Conservation (phyloP, 2,888 invertebrate genomes). For the Callimorpha dominula region DNA sequence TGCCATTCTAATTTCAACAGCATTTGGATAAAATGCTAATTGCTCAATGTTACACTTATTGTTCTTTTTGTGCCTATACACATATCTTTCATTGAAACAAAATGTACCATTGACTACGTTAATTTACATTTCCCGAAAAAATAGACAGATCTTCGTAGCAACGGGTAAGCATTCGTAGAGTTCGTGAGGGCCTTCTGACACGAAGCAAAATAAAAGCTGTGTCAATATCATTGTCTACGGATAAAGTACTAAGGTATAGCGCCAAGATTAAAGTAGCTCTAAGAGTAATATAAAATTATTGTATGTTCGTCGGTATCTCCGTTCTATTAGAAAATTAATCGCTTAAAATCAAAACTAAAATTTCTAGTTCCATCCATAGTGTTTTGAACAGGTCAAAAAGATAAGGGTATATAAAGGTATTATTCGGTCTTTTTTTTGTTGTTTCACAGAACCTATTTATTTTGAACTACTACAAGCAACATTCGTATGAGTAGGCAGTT, state of each 20-base stretch:
- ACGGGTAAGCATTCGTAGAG: neutral
- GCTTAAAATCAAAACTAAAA: neutral
- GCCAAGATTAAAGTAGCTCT: neutral
- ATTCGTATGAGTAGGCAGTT: no score
- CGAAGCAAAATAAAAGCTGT: neutral
- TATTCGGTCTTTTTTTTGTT: no score
- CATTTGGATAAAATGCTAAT: neutral
- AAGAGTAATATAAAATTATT: neutral
- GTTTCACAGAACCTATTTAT: no score
- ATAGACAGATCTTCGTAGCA: neutral
- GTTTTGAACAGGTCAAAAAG: no score
- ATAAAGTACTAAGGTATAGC: neutral
- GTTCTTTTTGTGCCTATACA: neutral
- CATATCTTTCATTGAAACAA: neutral
- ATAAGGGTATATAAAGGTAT: no score
- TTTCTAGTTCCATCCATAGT: no score
- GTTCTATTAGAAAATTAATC: neutral
- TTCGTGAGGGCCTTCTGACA: neutral
- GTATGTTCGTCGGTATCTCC: neutral
- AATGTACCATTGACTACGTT: neutral
- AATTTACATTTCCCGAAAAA: neutral
- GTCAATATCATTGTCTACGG: neutral
- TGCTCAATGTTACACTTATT: neutral
- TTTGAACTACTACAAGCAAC: no score
- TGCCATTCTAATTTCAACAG: neutral